Conservation (phyloP, 2,797 vertebrate species). For the Salmo trutta region DNA sequence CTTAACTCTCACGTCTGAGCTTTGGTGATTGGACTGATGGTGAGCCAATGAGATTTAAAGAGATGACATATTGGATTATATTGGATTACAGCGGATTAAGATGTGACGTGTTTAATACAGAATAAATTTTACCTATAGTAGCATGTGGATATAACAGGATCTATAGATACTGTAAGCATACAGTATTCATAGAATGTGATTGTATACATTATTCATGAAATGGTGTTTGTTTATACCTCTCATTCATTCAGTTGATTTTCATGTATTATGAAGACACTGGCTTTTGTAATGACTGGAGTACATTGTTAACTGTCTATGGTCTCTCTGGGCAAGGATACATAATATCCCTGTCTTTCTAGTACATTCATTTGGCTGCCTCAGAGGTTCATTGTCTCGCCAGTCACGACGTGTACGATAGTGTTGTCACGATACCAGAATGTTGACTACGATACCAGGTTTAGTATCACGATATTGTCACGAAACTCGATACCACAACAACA, state of each 20-base stretch:
- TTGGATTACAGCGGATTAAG: slow-evolving; percentile 42
- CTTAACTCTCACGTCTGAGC: slow-evolving; percentile 3
- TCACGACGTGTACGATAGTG: too few relatives aligned
- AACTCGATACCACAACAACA: too few relatives aligned
- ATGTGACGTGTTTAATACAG: slow-evolving; percentile 29
- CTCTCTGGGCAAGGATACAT: neutral
- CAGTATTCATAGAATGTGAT: neutral
- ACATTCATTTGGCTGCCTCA: slow-evolving; percentile 17
- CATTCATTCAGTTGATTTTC: neutral
- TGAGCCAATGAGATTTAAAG: slow-evolving; percentile 52
- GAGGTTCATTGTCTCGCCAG: slow-evolving; percentile 41
- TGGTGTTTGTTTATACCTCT: slow-evolving; percentile 8
- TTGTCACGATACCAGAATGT: too few relatives aligned
- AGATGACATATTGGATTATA: slow-evolving; percentile 61
- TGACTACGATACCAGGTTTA: too few relatives aligned
- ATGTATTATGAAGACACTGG: neutral
- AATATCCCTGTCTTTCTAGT: slow-evolving; percentile 18
- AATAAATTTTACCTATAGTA: slow-evolving; percentile 45
- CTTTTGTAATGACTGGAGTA: neutral
- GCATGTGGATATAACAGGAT: slow-evolving; percentile 19
- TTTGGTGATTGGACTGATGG: slow-evolving; percentile 37
- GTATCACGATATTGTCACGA: too few relatives aligned
- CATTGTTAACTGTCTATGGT: neutral
- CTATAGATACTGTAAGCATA: neutral
- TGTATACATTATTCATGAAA: neutral